Conservation (phyloP, 2,888 invertebrate species). For the Eustalomyia histrio region DNA sequence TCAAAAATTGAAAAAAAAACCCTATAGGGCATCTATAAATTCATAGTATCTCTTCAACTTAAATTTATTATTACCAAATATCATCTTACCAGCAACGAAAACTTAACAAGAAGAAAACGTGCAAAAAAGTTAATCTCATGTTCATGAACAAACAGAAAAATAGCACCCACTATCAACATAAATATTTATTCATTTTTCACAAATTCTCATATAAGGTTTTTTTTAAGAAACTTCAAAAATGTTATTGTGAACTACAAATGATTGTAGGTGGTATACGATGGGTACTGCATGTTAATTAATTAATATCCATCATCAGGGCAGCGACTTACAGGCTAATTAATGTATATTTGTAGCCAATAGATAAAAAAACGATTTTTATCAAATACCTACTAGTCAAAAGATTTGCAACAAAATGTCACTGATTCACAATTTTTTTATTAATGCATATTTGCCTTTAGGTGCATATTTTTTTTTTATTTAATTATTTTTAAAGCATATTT, state of each 20-base stretch:
- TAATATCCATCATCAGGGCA: too few species aligned
- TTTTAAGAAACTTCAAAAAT: constrained; percentile 20
- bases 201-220: constrained; percentile 1
- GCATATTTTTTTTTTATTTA: too few species aligned
- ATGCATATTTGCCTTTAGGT: too few species aligned
- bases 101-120: constrained; percentile 22
- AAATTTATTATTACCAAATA: constrained; percentile 27
- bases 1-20: too few species aligned
- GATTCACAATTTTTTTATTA: too few species aligned
- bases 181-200: not conserved
- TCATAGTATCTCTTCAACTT: not conserved
- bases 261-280: constrained; percentile 18
- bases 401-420: too few species aligned
- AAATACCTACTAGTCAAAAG: too few species aligned
- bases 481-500: too few species aligned
- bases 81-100: constrained; percentile 2
- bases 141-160: constrained; percentile 55
- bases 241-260: constrained; percentile 26
- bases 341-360: too few species aligned
- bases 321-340: too few species aligned
- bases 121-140: constrained; percentile 47
- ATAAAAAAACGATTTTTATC: too few species aligned
- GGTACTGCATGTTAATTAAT: not conserved
- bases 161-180: constrained; percentile 26
- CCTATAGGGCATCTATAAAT: not conserved